Evolutionary conservation across 2,888 invertebrate genomes (phyloP).

Genomic region (Platycheirus rosarum): DNA sequence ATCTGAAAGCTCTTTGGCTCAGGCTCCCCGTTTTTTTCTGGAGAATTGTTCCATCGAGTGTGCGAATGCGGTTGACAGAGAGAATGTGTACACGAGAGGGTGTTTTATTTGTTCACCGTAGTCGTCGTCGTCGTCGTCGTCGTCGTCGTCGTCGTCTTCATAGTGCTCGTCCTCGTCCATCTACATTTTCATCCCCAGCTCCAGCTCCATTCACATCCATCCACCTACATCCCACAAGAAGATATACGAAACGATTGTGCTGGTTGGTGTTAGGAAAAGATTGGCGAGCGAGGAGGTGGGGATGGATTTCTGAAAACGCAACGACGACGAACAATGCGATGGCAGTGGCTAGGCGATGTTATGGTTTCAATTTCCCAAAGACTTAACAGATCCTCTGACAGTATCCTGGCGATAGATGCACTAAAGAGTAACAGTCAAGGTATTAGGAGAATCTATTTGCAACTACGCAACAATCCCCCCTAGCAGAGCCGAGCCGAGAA

Average conservation of each 20-base stretch:
- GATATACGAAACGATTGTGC: conserved; percentile 31
- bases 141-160: conserved; percentile 1
- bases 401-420: conserved; percentile 24
- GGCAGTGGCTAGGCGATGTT: conserved; percentile 47
- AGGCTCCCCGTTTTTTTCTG: conserved; percentile 19
- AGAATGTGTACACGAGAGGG: conserved; percentile 65
- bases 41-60: conserved; percentile 69
- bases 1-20: conserved; percentile 57
- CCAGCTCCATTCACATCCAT: not conserved
- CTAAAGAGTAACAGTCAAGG: conserved; percentile 45
- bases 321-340: conserved; percentile 53
- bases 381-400: conserved; percentile 55
- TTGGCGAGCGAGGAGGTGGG: not conserved
- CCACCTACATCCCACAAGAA: conserved; percentile 11
- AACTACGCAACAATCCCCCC: conserved; percentile 58
- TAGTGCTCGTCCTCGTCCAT: conserved; percentile 15
- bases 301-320: conserved; percentile 48
- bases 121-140: not conserved
- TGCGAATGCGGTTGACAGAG: conserved; percentile 72
- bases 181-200: conserved; percentile 19
- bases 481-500: not conserved
- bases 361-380: conserved; percentile 66
- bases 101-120: conserved; percentile 62
- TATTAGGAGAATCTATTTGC: conserved; percentile 63
- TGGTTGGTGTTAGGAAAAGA: conserved; percentile 15